Evolutionary conservation across 2,888 invertebrate genomes (phyloP).

Genomic region (Protonemura montana): DNA sequence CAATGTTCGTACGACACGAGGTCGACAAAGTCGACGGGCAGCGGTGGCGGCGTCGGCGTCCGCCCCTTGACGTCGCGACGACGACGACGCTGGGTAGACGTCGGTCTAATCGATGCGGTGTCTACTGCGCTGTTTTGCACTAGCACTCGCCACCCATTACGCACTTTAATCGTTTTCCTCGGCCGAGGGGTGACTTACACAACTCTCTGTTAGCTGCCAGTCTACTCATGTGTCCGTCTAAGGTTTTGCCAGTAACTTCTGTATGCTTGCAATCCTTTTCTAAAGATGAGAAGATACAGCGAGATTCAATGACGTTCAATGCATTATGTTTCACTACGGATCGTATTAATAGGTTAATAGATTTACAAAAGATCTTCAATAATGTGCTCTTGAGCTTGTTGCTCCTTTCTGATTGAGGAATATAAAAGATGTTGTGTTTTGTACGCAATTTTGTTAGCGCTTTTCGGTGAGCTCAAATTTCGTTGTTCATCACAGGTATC

Average conservation of each 20-base stretch:
- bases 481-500: not conserved
- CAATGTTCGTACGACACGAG: not conserved
- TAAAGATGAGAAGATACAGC: not conserved
- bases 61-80: slow-evolving; percentile 16
- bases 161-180: slow-evolving; percentile 75
- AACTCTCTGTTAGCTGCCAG: not conserved
- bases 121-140: slow-evolving; percentile 71
- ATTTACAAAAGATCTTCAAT: slow-evolving; percentile 12
- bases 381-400: not conserved
- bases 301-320: not conserved
- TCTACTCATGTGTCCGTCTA: slow-evolving; percentile 12
- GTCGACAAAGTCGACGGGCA: not conserved
- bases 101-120: slow-evolving; percentile 72
- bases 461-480: not conserved
- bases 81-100: slow-evolving; percentile 5
- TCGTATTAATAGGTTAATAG: not conserved
- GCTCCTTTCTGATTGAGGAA: not conserved
- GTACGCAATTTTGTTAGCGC: not conserved
- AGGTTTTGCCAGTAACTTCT: not conserved
- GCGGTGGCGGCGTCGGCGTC: not conserved
- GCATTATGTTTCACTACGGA: not conserved
- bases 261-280: not conserved
- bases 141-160: slow-evolving; percentile 73
- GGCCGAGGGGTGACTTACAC: slow-evolving; percentile 43
- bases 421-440: not conserved